phyloP scores from a whole-genome alignment of 2,113 vertebrate species.

The Callospermophilus lateralis region DNA sequence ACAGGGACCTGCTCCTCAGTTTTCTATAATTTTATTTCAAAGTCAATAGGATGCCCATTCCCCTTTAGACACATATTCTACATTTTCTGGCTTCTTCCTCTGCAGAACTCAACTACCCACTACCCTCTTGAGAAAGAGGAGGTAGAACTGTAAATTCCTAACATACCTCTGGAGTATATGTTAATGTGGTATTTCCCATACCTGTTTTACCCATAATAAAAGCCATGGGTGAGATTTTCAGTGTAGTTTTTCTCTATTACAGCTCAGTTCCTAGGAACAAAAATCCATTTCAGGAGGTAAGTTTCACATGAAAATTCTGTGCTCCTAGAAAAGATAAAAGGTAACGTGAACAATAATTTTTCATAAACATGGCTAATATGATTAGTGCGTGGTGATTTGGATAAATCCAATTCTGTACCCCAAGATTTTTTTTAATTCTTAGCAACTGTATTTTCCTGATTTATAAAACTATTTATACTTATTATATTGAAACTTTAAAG shows the following conservation, averaged over 20 bases:
- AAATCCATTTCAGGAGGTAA: constrained; percentile 99
- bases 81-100: constrained; percentile 12
- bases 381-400: neutral
- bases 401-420: neutral
- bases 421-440: neutral
- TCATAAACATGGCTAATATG: neutral
- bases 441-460: neutral
- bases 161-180: neutral
- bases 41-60: constrained; percentile 1
- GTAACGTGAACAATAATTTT: neutral
- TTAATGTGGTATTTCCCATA: neutral
- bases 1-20: neutral
- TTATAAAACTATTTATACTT: neutral
- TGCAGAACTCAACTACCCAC: constrained; percentile 34
- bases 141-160: neutral
- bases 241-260: constrained; percentile 77
- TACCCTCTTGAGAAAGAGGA: neutral
- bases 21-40: constrained; percentile 37
- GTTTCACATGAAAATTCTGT: constrained; percentile 62
- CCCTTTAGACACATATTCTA: constrained; percentile 1
- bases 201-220: constrained; percentile 55
- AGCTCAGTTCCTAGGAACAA: constrained; percentile 99
- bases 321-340: neutral
- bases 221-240: constrained; percentile 47
- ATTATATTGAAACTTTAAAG: constrained; percentile 18